Evolutionary conservation across 2,888 invertebrate genomes (phyloP), one percentile per base, ranked within the genome.

Genomic region (Amphimallon solstitiale): DNA sequence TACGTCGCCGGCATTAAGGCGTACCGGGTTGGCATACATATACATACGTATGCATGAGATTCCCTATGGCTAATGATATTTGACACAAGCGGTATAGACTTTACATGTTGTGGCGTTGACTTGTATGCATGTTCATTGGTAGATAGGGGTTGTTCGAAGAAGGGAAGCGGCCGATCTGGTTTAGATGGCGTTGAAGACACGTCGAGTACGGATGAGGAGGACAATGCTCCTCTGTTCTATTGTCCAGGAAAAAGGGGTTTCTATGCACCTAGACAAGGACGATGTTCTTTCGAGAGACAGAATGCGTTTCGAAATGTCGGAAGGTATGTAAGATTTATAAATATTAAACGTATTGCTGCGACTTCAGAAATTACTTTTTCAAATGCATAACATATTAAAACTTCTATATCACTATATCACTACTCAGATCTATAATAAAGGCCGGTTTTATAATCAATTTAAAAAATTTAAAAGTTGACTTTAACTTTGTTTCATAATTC

Each of bases 241-340:
- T 91, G 96, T 75, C 97, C 98, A 10, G 97, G 98, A 65, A 97
- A 97, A 83, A 88, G 94, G 70, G 98, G 98, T 2, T 98, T 97
- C 85, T 98, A 97, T 83, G 93, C 96, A 45, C 98, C 98, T 0
- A 84, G 97, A 34, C 95, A 97, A 80, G 98, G 98, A 0, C 92
- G 92, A 79, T 92, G 90, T 54, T 92, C 96, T 10, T 91, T 92
- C 48, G 97, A 98, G 82, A 86, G 99, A 72, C 87, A 98, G 67
- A 98, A 97, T 83, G 98, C 98, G 63, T 99, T 98, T 85, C 90
- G 98, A 78, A 99, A 98, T 83, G 96, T 98, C 70, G 98, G 98
- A 84, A 90, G 98, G 95, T 95, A 82, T 75, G 80, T 54, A 2
- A 9, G 15, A 21, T 43, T 43, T 14, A n/a, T 43, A 43, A 43